phyloP scores from a whole-genome alignment of 2,113 vertebrate species.

The Prinia subflava region DNA sequence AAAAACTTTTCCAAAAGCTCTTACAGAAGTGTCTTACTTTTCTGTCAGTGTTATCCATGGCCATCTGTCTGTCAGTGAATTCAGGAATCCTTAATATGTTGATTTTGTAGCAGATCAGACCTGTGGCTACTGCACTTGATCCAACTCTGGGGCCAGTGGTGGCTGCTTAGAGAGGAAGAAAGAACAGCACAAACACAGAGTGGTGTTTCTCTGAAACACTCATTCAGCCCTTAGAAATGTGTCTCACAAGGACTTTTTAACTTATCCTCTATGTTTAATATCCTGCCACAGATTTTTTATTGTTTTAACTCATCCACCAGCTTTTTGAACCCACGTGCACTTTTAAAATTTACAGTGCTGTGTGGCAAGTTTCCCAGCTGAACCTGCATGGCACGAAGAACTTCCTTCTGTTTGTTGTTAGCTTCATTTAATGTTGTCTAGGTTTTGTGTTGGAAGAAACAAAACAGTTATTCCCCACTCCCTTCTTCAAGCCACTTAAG shows the following conservation, averaged over 20 bases:
- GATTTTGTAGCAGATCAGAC: background rate
- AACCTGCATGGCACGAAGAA: background rate
- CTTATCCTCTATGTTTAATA: background rate
- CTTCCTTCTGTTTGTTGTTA: background rate
- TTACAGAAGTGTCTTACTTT: background rate
- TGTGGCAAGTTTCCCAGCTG: background rate
- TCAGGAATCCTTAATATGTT: background rate
- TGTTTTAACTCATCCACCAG: background rate
- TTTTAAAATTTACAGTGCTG: background rate
- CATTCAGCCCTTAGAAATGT: background rate
- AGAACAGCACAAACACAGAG: background rate
- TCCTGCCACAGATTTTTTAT: background rate
- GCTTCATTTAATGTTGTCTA: background rate
- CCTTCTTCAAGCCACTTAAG: background rate
- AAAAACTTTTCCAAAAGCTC: background rate
- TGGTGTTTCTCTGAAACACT: background rate
- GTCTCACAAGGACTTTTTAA: background rate
- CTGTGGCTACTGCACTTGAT: background rate
- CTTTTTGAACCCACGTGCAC: background rate
- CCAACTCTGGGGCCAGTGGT: background rate
- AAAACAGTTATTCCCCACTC: background rate
- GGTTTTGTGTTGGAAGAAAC: background rate
- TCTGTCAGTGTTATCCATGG: background rate
- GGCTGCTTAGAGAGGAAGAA: background rate
- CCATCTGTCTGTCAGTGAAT: background rate